phyloP scores from a whole-genome alignment of 92 coral and sea anemone species.

The Epizoanthus illoricatus region DNA sequence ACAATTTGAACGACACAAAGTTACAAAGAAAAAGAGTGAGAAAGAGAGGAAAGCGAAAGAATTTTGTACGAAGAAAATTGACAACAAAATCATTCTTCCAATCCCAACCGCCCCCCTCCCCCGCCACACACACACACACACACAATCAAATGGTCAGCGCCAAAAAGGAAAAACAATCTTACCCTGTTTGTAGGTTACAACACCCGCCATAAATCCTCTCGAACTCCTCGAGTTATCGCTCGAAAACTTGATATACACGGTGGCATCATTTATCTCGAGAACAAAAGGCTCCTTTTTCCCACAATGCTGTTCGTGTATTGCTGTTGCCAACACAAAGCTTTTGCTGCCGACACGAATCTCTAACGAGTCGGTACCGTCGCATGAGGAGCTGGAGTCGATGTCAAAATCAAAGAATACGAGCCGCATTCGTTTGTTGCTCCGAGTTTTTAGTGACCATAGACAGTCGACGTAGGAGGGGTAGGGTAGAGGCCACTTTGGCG shows the following conservation, averaged over 20 bases:
- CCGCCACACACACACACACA: too few relatives aligned
- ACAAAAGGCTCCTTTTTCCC: slow-evolving; percentile 22
- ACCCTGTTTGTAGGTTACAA: slow-evolving; percentile 15
- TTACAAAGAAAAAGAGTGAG: too few relatives aligned
- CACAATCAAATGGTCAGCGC: neutral
- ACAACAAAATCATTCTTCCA: too few relatives aligned
- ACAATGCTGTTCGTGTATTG: slow-evolving; percentile 23
- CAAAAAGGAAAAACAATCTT: neutral
- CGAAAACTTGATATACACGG: slow-evolving; percentile 18
- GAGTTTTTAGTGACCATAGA: slow-evolving; percentile 30
- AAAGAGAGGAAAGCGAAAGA: too few relatives aligned
- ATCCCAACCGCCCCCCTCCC: too few relatives aligned
- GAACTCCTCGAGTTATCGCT: neutral
- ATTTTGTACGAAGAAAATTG: too few relatives aligned
- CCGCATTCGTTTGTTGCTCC: slow-evolving; percentile 10
- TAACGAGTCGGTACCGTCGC: slow-evolving; percentile 19
- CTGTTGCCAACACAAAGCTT: slow-evolving; percentile 3
- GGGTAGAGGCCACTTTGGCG: slow-evolving; percentile 29
- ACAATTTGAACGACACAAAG: too few relatives aligned
- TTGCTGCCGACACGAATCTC: slow-evolving; percentile 14
- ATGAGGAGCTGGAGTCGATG: slow-evolving; percentile 17
- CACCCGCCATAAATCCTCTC: slow-evolving; percentile 24
- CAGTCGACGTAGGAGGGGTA: slow-evolving; percentile 35
- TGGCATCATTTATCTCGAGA: slow-evolving; percentile 1
- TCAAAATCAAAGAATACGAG: slow-evolving; percentile 25